Evolutionary conservation across 2,113 vertebrate species (phyloP).

Genomic region (Daboia siamensis): DNA sequence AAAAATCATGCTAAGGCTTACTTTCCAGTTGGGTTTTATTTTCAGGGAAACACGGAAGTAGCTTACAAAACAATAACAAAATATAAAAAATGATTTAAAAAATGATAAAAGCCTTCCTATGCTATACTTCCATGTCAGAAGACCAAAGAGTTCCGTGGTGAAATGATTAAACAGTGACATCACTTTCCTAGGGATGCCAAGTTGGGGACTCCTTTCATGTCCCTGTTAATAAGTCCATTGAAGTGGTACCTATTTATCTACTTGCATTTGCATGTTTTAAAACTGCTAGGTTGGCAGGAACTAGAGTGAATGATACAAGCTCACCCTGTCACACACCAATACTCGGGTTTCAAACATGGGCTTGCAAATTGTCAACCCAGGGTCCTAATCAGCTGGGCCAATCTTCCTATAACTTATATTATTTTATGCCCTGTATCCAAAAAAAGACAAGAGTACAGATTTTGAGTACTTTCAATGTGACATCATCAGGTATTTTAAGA

Average conservation of each 20-base stretch:
- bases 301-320: neutral
- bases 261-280: neutral
- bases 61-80: neutral
- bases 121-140: neutral
- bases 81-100: neutral
- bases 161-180: neutral
- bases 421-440: neutral
- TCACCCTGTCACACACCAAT: neutral
- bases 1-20: no score
- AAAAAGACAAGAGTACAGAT: neutral
- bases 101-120: neutral
- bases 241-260: neutral
- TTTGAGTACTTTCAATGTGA: neutral
- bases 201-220: neutral
- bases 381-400: neutral
- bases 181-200: neutral
- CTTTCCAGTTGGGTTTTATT: no score
- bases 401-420: neutral
- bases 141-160: neutral
- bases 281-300: neutral
- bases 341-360: neutral
- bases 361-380: neutral
- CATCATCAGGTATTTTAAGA: neutral
- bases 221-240: neutral
- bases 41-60: no score